These are phyloP conservation scores for Acanthis flammea DNA, from an alignment of 2,797 vertebrate genomes.

Conservation along the genomic window DNA sequence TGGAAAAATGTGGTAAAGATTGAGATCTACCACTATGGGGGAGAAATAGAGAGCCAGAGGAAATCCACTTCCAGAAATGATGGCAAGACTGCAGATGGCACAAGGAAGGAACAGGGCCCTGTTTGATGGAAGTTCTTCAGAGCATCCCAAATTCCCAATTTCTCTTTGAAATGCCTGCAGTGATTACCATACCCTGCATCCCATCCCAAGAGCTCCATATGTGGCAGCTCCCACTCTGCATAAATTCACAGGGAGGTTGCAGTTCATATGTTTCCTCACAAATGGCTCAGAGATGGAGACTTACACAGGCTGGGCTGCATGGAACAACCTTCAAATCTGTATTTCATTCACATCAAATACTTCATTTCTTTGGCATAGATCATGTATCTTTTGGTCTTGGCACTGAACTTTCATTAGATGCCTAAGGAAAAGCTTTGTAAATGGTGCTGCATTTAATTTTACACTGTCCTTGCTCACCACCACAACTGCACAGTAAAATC, in stretches of 20 bases:
- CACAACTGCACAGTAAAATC: background rate
- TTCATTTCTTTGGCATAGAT: background rate
- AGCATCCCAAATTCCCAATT: background rate
- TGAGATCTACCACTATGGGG: background rate
- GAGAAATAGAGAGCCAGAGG: background rate
- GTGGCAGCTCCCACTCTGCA: background rate
- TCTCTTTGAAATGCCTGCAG: background rate
- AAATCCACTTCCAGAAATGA: background rate
- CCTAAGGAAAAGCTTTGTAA: background rate
- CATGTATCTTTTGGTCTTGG: background rate
- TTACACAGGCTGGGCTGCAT: background rate
- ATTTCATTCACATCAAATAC: background rate
- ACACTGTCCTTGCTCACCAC: background rate
- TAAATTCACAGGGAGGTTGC: background rate
- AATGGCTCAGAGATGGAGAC: background rate
- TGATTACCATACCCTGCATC: background rate
- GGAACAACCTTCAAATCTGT: background rate
- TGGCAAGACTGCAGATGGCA: too few species aligned
- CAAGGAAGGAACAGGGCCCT: background rate
- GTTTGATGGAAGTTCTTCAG: background rate
- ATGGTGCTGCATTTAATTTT: background rate
- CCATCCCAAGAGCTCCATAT: background rate
- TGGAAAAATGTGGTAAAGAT: background rate
- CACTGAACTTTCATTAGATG: background rate
- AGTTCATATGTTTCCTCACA: background rate